A percentile compares a stretch with the other conserved stretches of the same genome.
These are phyloP conservation scores for Heterohyrax brucei DNA, from an alignment of 2,797 vertebrate species.

Conservation along the genomic window DNA sequence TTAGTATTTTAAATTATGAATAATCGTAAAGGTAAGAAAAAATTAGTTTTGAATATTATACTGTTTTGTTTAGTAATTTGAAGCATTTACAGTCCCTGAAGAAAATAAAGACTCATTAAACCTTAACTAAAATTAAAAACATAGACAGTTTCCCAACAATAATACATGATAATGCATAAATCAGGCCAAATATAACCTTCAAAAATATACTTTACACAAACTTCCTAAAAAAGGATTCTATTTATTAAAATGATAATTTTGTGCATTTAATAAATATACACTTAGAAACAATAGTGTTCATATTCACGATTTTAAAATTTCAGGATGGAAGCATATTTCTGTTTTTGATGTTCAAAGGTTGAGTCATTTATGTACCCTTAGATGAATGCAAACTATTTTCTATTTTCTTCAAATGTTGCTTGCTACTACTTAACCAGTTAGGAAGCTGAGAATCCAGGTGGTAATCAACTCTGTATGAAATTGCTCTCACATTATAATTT, in stretches of 20 bases:
- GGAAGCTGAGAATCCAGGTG: slow-evolving; percentile 77
- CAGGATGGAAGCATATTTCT: not conserved
- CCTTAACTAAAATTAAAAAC: not conserved
- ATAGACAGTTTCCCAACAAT: not conserved
- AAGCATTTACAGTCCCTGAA: not conserved
- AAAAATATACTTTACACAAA: not conserved
- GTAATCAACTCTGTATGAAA: slow-evolving; percentile 86
- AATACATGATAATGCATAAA: not conserved
- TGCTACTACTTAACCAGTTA: slow-evolving; percentile 76
- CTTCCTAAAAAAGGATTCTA: not conserved
- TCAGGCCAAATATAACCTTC: not conserved
- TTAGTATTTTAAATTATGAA: not conserved
- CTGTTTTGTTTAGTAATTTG: not conserved
- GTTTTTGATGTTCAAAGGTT: slow-evolving; percentile 20
- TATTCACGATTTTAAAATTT: slow-evolving; percentile 9
- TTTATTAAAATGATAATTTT: slow-evolving; percentile 31
- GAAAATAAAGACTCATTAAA: not conserved
- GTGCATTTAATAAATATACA: not conserved
- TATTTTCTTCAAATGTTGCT: slow-evolving; percentile 60
- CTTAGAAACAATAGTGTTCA: not conserved
- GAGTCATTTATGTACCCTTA: slow-evolving; percentile 3
- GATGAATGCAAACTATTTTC: slow-evolving; percentile 59
- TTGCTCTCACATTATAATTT: slow-evolving; percentile 85
- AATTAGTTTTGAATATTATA: not conserved
- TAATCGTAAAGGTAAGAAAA: not conserved